Conservation (phyloP, 2,113 vertebrate genomes). For the Perognathus longimembris region DNA sequence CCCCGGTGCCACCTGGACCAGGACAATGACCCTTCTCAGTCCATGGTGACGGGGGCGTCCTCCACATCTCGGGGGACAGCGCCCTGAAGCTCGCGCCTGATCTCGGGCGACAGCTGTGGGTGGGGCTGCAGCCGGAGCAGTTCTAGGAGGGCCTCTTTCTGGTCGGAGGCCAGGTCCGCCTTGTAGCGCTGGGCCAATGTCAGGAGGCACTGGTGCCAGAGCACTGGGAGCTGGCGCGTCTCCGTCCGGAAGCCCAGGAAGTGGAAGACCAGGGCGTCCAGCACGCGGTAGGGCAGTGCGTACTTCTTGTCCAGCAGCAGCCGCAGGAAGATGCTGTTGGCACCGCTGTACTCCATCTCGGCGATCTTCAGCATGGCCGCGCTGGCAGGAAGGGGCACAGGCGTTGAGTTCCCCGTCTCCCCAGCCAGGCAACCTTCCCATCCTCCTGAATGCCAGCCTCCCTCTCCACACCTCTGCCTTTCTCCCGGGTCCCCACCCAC, state of each 20-base stretch:
- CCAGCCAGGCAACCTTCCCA: background rate
- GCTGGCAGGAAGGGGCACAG: constrained; percentile 82
- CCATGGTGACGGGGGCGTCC: constrained; percentile 84
- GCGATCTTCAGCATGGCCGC: constrained; percentile 98
- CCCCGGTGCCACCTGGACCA: background rate
- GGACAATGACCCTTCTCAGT: constrained; percentile 71
- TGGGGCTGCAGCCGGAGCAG: constrained; percentile 95
- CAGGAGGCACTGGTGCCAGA: constrained; percentile 98
- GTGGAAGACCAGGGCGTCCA: constrained; percentile 97
- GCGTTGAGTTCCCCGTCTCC: no score
- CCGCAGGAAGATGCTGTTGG: constrained; percentile 98
- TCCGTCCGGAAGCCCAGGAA: constrained; percentile 95
- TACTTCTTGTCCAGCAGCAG: constrained; percentile 98
- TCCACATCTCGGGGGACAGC: constrained; percentile 92
- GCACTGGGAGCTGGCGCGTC: constrained; percentile 92
- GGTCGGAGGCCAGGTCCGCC: constrained; percentile 94
- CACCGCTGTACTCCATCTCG: constrained; percentile 97
- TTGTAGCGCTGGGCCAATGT: constrained; percentile 96
- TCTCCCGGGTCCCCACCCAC: background rate
- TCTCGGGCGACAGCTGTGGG: constrained; percentile 89
- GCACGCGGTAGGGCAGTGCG: constrained; percentile 97
- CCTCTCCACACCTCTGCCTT: background rate
- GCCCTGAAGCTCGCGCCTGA: constrained; percentile 93
- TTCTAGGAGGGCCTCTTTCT: constrained; percentile 94
- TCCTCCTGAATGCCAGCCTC: background rate